phyloP scores from a whole-genome alignment of 1,140 invertebrate genomes.

The Rhyzopertha dominica region DNA sequence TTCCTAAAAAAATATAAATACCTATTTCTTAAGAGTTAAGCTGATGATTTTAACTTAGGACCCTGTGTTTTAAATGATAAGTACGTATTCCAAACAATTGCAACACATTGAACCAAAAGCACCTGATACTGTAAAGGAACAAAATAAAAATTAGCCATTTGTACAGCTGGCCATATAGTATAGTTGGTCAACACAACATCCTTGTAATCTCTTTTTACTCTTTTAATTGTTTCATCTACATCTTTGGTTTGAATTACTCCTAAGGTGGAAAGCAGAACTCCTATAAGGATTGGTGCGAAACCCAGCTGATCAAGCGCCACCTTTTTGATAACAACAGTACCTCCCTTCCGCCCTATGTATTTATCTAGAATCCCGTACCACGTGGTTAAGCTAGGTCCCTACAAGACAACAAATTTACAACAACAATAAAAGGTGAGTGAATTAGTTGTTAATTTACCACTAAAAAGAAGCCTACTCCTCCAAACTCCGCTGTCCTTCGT shows the following conservation, averaged over 20 bases:
- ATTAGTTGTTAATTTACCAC: too few species aligned
- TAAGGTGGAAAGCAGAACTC: constrained; percentile 53
- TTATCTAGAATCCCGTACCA: too few species aligned
- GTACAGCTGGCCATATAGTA: constrained; percentile 80
- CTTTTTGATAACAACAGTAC: too few species aligned
- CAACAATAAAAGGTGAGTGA: too few species aligned
- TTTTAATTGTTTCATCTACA: constrained; percentile 50
- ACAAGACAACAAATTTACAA: too few species aligned
- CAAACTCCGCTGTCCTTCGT: constrained; percentile 48
- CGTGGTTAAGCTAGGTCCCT: too few species aligned
- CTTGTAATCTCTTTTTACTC: constrained; percentile 58
- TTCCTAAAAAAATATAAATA: too few species aligned
- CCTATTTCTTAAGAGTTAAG: too few species aligned
- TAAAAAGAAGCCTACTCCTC: constrained; percentile 48
- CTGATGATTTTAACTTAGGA: too few species aligned
- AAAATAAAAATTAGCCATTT: constrained; percentile 77
- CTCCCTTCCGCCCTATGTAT: too few species aligned
- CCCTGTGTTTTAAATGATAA: constrained; percentile 69
- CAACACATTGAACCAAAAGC: constrained; percentile 70
- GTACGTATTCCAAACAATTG: constrained; percentile 82
- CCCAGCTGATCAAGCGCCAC: constrained; percentile 66
- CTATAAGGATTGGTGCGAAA: constrained; percentile 64
- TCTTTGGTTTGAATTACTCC: constrained; percentile 58
- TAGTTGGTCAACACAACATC: constrained; percentile 71
- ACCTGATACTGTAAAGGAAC: constrained; percentile 78